A percentile compares a stretch with the other conserved stretches of the same genome.
Conservation (phyloP, 2,113 vertebrate species). For the Pteruthius melanotis region DNA sequence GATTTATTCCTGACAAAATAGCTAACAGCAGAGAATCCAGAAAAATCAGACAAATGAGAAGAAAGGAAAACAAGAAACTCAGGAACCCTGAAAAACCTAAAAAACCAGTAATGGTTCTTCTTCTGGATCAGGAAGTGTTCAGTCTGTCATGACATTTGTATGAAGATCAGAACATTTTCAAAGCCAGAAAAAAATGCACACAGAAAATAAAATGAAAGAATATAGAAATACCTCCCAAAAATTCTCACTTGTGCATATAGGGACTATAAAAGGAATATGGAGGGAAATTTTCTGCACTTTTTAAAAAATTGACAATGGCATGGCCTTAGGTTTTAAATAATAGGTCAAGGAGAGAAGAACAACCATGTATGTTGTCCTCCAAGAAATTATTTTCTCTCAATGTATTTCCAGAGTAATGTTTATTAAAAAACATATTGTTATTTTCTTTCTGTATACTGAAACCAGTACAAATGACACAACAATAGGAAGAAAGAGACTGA, state of each 20-base stretch:
- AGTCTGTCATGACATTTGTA: neutral
- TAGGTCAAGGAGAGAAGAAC: neutral
- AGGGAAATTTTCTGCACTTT: neutral
- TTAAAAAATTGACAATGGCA: neutral
- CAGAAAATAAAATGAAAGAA: neutral
- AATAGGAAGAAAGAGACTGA: neutral
- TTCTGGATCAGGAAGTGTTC: neutral
- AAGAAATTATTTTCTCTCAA: neutral
- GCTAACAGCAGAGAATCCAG: neutral
- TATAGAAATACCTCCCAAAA: neutral
- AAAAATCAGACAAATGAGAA: neutral
- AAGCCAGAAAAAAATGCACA: neutral
- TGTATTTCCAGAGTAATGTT: neutral
- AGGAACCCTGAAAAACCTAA: neutral
- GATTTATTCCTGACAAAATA: neutral
- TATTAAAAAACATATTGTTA: neutral
- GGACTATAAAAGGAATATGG: neutral
- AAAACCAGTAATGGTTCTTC: neutral
- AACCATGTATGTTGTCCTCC: neutral
- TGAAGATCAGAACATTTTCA: neutral
- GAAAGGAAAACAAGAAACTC: neutral
- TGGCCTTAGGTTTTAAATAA: neutral
- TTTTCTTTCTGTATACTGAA: neutral
- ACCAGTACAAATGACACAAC: neutral
- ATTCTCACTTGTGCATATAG: neutral